phyloP scores from a whole-genome alignment of 2,888 invertebrate genomes.

The Pachydiplax longipennis region DNA sequence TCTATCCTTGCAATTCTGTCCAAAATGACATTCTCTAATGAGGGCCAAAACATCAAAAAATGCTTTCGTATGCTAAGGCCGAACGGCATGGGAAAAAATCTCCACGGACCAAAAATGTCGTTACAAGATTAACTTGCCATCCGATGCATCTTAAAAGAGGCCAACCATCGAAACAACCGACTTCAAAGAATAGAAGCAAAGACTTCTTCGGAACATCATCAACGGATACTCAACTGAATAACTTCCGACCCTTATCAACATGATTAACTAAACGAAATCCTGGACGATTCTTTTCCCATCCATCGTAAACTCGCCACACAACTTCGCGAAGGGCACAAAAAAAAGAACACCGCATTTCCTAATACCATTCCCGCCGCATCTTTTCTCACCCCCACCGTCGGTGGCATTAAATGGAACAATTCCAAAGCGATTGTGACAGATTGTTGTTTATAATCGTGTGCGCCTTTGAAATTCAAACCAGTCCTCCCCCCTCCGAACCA shows the following conservation, averaged over 20 bases:
- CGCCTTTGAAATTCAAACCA: slow-evolving; percentile 32
- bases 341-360: background rate
- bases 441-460: slow-evolving; percentile 42
- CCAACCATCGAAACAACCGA: too few species aligned
- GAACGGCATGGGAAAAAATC: too few species aligned
- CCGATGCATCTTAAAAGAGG: too few species aligned
- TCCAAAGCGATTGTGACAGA: slow-evolving; percentile 43
- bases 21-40: too few species aligned
- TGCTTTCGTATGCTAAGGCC: too few species aligned
- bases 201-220: too few species aligned
- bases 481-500: background rate
- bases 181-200: too few species aligned
- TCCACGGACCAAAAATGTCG: too few species aligned
- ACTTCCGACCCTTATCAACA: background rate
- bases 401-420: slow-evolving; percentile 36
- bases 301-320: background rate
- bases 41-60: too few species aligned
- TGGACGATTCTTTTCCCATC: background rate
- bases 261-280: background rate
- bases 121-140: too few species aligned
- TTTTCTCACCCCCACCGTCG: background rate
- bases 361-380: background rate
- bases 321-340: background rate
- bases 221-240: too few species aligned
- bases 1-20: too few species aligned